Percentiles rank a stretch among this genome's conserved stretches.
phyloP scores from a whole-genome alignment of 2,888 invertebrate species.

The Neoascia interrupta region DNA sequence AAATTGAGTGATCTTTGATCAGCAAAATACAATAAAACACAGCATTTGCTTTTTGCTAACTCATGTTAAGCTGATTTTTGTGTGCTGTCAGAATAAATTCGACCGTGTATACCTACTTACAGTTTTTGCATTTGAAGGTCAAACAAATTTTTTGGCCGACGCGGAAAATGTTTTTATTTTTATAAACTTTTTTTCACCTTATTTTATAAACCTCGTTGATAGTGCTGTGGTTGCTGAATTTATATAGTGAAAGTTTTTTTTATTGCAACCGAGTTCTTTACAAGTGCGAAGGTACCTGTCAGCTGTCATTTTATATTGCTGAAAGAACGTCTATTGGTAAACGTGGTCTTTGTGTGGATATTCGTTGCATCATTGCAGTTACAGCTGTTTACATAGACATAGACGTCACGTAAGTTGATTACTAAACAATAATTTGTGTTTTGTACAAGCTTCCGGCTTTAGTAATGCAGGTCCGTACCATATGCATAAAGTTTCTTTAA shows the following conservation, averaged over 20 bases:
- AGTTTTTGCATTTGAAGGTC: conserved; percentile 50
- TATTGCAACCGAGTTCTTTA: no score
- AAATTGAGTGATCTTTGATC: conserved; percentile 46
- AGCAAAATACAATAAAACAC: conserved; percentile 7
- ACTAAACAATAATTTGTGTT: no score
- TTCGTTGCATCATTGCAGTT: no score
- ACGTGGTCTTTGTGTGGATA: no score
- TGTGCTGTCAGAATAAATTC: conserved; percentile 17
- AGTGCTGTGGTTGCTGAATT: not conserved
- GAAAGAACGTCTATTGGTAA: no score
- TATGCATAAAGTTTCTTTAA: no score
- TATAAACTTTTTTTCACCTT: not conserved
- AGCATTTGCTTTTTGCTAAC: conserved; percentile 1
- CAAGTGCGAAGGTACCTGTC: no score
- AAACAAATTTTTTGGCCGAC: conserved; percentile 27
- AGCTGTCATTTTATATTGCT: no score
- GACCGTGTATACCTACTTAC: conserved; percentile 1
- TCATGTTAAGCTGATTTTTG: conserved; percentile 16
- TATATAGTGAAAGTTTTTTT: conserved; percentile 46
- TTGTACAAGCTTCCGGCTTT: no score
- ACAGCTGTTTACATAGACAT: no score
- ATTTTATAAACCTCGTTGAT: not conserved
- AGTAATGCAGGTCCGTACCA: no score
- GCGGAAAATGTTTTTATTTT: conserved; percentile 37
- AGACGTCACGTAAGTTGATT: no score